Conservation (phyloP, 1,140 invertebrate species). For the Zaprionus davidi region DNA sequence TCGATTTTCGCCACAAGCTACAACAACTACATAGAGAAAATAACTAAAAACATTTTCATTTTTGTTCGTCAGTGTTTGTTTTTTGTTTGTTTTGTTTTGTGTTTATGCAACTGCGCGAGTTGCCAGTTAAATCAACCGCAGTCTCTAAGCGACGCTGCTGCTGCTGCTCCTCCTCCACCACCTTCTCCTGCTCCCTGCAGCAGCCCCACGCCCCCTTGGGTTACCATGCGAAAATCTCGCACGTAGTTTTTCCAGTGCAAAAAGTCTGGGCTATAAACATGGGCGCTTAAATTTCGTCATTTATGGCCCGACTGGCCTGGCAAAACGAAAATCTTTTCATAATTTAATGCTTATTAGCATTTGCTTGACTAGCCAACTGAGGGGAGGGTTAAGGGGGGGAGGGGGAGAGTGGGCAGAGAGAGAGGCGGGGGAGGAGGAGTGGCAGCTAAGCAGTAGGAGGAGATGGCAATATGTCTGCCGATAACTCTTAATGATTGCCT, state of each 20-base stretch:
- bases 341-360: constrained; percentile 82
- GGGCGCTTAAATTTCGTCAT: constrained; percentile 80
- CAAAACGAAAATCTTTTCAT: constrained; percentile 76
- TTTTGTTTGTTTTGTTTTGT: constrained; percentile 37
- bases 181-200: neutral
- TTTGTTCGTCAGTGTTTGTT: constrained; percentile 15
- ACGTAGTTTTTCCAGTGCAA: constrained; percentile 75
- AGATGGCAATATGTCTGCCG: constrained; percentile 3
- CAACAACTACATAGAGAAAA: constrained; percentile 20
- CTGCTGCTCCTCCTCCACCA: neutral
- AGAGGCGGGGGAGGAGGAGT: neutral
- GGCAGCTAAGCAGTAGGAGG: neutral
- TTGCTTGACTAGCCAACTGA: constrained; percentile 36
- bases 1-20: constrained; percentile 28
- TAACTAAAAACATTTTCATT: constrained; percentile 50
- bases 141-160: neutral
- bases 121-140: constrained; percentile 72
- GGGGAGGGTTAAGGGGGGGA: neutral
- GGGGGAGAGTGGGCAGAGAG: neutral
- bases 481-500: constrained; percentile 10
- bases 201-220: neutral
- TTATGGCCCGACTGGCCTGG: constrained; percentile 72
- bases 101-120: constrained; percentile 80
- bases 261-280: constrained; percentile 82
- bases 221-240: constrained; percentile 39